A percentile compares a stretch with the other conserved stretches of the same genome.
phyloP scores from a whole-genome alignment of 2,797 vertebrate species.

The Eospalax fontanierii region DNA sequence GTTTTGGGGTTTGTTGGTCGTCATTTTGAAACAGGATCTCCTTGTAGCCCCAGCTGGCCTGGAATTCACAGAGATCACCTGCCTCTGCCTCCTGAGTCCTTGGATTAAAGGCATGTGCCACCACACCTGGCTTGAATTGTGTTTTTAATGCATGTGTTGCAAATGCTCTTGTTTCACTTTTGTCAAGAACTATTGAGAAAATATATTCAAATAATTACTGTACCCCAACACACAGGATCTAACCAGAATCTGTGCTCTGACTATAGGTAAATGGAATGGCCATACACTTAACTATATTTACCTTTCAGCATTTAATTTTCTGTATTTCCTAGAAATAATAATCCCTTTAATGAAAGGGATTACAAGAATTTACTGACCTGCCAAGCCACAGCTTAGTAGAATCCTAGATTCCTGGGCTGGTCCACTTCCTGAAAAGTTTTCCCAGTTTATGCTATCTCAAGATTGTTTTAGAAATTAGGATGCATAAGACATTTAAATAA shows the following conservation, averaged over 20 bases:
- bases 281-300: background rate
- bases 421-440: background rate
- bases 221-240: background rate
- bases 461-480: constrained; percentile 36
- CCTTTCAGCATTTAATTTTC: background rate
- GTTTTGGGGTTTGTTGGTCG: too few species aligned
- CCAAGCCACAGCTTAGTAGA: background rate
- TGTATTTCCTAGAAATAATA: background rate
- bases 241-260: background rate
- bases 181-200: constrained; percentile 18
- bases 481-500: background rate
- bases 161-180: background rate
- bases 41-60: too few species aligned
- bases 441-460: background rate
- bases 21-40: too few species aligned
- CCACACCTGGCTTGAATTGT: too few species aligned
- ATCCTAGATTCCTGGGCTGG: background rate
- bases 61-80: too few species aligned
- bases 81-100: too few species aligned
- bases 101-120: too few species aligned
- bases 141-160: background rate
- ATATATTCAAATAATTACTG: background rate
- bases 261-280: background rate
- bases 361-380: background rate
- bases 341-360: background rate